Conservation (phyloP, 2,797 vertebrate species). For the Rhinella marina region DNA sequence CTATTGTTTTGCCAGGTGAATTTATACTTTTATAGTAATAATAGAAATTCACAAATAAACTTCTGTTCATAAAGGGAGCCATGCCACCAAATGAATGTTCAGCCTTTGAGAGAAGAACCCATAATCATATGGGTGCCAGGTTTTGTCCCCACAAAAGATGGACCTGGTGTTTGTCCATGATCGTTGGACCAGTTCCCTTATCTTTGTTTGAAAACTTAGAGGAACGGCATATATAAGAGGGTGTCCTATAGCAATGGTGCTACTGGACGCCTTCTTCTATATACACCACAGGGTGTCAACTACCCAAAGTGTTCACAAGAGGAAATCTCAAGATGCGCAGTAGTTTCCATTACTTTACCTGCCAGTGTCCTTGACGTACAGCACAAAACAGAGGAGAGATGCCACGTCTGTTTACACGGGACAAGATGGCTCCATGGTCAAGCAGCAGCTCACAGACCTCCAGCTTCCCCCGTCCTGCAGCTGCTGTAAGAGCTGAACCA, state of each 20-base stretch:
- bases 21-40: neutral
- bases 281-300: too few relatives aligned
- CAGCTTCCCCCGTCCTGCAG: constrained; percentile 91
- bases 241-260: too few relatives aligned
- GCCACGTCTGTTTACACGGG: constrained; percentile 86
- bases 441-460: constrained; percentile 87
- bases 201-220: neutral
- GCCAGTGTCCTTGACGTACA: constrained; percentile 95
- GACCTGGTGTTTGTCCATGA: neutral
- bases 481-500: constrained; percentile 87
- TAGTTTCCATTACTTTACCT: constrained; percentile 78
- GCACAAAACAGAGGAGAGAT: constrained; percentile 88
- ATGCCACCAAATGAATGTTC: neutral
- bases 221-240: too few relatives aligned
- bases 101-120: neutral
- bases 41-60: neutral
- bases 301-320: too few relatives aligned
- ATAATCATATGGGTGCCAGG: neutral
- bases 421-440: constrained; percentile 80
- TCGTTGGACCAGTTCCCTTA: neutral
- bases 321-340: neutral
- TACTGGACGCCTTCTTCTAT: too few relatives aligned
- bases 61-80: too few relatives aligned
- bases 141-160: too few relatives aligned
- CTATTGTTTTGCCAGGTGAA: neutral